phyloP scores from a whole-genome alignment of 2,888 invertebrate species.

The Melinopterus prodromus region DNA sequence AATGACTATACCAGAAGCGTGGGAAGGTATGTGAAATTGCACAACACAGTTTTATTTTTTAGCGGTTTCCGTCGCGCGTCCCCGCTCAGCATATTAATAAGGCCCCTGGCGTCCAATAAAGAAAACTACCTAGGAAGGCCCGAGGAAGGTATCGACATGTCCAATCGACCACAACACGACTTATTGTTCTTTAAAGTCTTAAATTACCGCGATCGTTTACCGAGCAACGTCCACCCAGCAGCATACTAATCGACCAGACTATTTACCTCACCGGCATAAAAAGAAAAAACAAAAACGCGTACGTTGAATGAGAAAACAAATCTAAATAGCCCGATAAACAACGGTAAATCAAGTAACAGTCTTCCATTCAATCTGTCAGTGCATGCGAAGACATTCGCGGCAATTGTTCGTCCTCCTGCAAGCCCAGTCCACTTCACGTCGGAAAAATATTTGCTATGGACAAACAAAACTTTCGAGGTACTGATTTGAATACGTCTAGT shows the following conservation, averaged over 20 bases:
- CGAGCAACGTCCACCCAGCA: background rate
- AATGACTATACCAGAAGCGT: background rate
- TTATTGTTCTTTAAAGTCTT: slow-evolving; percentile 4
- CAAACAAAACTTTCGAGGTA: too few species aligned
- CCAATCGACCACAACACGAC: background rate
- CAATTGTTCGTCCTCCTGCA: too few species aligned
- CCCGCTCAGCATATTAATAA: background rate
- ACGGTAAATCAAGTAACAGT: background rate
- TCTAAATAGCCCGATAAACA: background rate
- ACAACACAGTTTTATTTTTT: background rate
- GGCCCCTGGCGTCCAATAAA: background rate
- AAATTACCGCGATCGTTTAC: background rate
- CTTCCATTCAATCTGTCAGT: background rate
- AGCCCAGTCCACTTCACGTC: too few species aligned
- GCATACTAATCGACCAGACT: background rate
- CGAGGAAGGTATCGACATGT: background rate
- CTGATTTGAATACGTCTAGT: too few species aligned
- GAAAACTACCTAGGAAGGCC: background rate
- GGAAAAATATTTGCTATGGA: too few species aligned
- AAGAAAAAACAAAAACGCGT: background rate
- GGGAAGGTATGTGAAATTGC: background rate
- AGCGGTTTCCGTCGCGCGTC: background rate
- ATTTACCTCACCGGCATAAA: background rate
- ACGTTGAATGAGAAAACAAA: background rate
- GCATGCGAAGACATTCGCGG: background rate